phyloP scores from a whole-genome alignment of 2,113 vertebrate species.

The Salvator merianae region DNA sequence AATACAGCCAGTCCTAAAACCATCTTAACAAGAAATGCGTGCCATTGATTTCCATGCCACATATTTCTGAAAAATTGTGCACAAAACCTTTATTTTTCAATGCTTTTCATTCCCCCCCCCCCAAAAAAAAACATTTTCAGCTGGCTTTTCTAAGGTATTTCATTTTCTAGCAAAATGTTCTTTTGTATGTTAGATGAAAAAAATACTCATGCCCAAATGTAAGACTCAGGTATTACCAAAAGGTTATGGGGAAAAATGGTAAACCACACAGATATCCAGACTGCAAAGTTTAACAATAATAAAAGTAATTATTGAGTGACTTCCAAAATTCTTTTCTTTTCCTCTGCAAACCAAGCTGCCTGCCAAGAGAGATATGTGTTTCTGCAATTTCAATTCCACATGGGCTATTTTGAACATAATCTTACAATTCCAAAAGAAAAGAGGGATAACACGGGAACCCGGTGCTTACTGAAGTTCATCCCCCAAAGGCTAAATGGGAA shows the following conservation, averaged over 20 bases:
- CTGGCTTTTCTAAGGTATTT: background rate
- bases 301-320: too few relatives aligned
- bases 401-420: background rate
- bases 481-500: background rate
- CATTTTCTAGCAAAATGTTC: background rate
- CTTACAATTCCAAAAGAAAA: background rate
- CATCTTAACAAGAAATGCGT: background rate
- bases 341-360: slow-evolving; percentile 23
- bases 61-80: background rate
- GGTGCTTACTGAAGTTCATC: background rate
- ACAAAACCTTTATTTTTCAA: background rate
- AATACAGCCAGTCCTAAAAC: background rate
- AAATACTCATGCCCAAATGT: background rate
- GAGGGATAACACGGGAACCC: background rate
- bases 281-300: background rate
- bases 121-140: background rate
- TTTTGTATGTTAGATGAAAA: background rate
- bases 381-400: background rate
- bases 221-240: slow-evolving; percentile 21
- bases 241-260: slow-evolving; percentile 10
- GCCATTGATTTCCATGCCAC: background rate
- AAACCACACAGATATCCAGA: background rate
- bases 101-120: background rate
- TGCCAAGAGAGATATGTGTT: background rate
- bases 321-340: background rate